These are phyloP conservation scores for Notodromas monacha DNA, from an alignment of 2,888 invertebrate genomes.

Conservation along the genomic window DNA sequence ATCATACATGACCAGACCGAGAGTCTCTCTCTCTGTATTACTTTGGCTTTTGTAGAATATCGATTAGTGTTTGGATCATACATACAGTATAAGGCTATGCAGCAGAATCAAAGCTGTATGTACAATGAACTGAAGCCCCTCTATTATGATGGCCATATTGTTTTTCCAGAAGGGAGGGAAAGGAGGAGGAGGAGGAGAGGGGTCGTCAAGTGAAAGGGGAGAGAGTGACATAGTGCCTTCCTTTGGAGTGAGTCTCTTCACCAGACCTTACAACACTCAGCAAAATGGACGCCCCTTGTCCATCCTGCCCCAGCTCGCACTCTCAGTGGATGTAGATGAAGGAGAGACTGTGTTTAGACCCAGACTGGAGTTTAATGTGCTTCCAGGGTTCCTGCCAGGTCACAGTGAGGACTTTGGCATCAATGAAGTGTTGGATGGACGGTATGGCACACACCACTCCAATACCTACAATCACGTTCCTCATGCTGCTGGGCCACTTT, in stretches of 20 bases:
- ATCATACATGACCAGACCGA: too few species aligned
- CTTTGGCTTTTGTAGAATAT: too few species aligned
- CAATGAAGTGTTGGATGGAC: too few species aligned
- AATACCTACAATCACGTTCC: too few species aligned
- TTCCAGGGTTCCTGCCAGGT: background rate
- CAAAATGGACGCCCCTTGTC: background rate
- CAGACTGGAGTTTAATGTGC: background rate
- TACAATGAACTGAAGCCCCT: too few species aligned
- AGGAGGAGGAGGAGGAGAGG: background rate
- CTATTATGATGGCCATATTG: constrained; percentile 4
- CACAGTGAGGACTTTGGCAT: background rate
- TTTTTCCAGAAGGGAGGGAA: background rate
- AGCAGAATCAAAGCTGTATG: too few species aligned
- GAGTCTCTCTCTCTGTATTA: too few species aligned
- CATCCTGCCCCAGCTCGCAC: background rate
- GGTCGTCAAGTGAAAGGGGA: background rate
- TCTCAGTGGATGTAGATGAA: background rate
- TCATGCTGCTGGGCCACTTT: too few species aligned
- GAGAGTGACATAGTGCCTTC: background rate
- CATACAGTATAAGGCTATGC: too few species aligned
- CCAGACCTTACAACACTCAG: background rate
- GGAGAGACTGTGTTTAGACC: constrained; percentile 1
- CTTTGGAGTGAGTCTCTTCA: constrained; percentile 1
- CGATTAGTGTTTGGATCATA: too few species aligned
- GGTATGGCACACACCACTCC: too few species aligned